Conservation (phyloP, 35 echinoderm and acorn worm species). For the Strongylocentrotus purpuratus region DNA sequence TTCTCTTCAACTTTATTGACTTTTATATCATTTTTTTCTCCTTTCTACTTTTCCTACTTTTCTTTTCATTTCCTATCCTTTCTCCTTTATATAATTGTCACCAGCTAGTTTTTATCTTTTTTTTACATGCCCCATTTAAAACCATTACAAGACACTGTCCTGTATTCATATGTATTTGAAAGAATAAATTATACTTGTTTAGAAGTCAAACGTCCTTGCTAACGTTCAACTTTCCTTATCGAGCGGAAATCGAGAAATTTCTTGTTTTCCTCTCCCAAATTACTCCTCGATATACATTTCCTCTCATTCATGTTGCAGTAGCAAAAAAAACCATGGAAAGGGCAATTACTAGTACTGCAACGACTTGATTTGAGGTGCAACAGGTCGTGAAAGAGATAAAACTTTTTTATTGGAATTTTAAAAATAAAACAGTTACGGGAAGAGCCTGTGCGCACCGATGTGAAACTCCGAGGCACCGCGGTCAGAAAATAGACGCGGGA, state of each 20-base stretch:
- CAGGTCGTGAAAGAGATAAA: not conserved
- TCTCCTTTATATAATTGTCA: not conserved
- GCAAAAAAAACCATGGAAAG: not conserved
- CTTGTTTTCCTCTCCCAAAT: not conserved
- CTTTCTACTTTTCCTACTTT: not conserved
- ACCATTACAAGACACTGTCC: not conserved
- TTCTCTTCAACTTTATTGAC: too few relatives aligned
- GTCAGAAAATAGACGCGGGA: not conserved
- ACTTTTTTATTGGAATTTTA: not conserved
- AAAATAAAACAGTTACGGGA: not conserved
- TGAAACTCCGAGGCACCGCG: not conserved
- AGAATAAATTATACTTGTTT: not conserved
- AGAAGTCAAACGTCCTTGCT: not conserved
- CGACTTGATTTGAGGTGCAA: not conserved
- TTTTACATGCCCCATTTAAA: not conserved
- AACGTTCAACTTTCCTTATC: not conserved
- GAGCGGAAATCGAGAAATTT: not conserved
- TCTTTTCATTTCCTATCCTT: not conserved
- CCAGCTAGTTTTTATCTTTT: not conserved
- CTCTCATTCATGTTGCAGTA: not conserved
- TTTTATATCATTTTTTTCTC: not conserved
- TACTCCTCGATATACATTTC: conserved; percentile 10
- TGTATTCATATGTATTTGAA: not conserved
- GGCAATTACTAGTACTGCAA: not conserved
- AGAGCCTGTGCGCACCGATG: not conserved